Evolutionary conservation across 2,888 invertebrate genomes (phyloP), one percentile per base, ranked within the genome.

Genomic region (Hypolimnas misippus): DNA sequence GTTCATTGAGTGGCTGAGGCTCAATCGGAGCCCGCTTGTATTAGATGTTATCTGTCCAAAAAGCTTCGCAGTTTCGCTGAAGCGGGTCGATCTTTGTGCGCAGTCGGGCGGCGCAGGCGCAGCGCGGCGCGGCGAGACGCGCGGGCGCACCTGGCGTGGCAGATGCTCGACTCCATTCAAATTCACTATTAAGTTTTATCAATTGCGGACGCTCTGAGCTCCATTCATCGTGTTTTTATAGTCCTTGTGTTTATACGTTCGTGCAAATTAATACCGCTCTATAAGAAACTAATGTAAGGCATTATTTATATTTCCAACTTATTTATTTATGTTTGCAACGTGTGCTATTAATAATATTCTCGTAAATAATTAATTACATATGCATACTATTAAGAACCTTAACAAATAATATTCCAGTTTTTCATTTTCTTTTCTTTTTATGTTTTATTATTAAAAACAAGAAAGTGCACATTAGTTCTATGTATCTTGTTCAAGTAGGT

Each of bases 131-230:
- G n/a, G n/a, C n/a, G n/a, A n/a, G n/a, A n/a, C n/a, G 74, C 68
- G 65, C 68, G 66, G 70, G 67, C 65, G 49, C 89, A 90, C 89
- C 89, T 89, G 90, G 84, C 84, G 70, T 65, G 78, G 77, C 86
- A 87, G 87, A 86, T 87, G 87, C 73, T 68, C 72, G 71, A 64
- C 62, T 73, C 82, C 87, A 90, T 89, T 90, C 85, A 87, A 75
- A 70, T 71, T 70, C 73, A 74, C 82, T 82, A 71, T 72, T 71
- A 79, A 87, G 84, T 83, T 87, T 89, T 87, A 89, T 90, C 87
- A 90, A 89, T 89, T 80, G 86, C 78, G 74, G 74, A 75, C 77
- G 75, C 77, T 4, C 77, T 76, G 74, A 75, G 75, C 74, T 70
- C 79, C 84, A 87, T 89, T 87, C 88, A 89, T 76, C 69, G 66